A percentile compares a stretch with the other conserved stretches of the same genome.
These are phyloP conservation scores for Okamejei kenojei DNA, from an alignment of 2,797 vertebrate genomes.

Conservation along the genomic window DNA sequence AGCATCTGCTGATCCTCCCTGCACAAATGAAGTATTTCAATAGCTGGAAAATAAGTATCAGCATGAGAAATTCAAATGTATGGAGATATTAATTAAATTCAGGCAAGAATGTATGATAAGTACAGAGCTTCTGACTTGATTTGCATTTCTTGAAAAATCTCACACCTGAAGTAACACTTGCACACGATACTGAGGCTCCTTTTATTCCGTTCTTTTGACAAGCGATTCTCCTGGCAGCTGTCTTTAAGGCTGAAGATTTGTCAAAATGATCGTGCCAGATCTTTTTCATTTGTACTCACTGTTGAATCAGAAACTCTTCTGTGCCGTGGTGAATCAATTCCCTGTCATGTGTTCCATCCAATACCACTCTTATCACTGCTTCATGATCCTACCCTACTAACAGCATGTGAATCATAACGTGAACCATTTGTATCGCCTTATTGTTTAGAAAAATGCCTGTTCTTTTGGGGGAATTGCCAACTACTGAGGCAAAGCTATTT, in stretches of 20 bases:
- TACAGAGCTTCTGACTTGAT: background rate
- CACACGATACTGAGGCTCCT: background rate
- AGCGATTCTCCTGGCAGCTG: background rate
- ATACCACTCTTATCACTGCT: background rate
- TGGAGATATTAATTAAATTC: slow-evolving; percentile 9
- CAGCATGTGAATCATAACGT: background rate
- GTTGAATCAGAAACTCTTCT: background rate
- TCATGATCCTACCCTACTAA: background rate
- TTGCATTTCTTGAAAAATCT: background rate
- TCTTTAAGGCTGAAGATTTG: background rate
- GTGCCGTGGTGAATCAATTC: background rate
- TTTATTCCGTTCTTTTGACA: background rate
- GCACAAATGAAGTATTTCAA: too few relatives aligned
- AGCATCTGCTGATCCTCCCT: too few relatives aligned
- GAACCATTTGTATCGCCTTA: background rate
- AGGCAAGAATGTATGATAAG: background rate
- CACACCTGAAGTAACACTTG: background rate
- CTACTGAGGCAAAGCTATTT: background rate
- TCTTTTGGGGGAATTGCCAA: background rate
- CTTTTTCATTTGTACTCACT: background rate
- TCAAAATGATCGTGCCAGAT: background rate
- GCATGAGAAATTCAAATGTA: background rate
- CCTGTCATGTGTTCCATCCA: background rate
- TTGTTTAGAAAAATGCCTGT: background rate
- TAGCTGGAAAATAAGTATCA: background rate